These are phyloP conservation scores for Carposina sasakii DNA, from an alignment of 1,140 invertebrate genomes.

Conservation along the genomic window DNA sequence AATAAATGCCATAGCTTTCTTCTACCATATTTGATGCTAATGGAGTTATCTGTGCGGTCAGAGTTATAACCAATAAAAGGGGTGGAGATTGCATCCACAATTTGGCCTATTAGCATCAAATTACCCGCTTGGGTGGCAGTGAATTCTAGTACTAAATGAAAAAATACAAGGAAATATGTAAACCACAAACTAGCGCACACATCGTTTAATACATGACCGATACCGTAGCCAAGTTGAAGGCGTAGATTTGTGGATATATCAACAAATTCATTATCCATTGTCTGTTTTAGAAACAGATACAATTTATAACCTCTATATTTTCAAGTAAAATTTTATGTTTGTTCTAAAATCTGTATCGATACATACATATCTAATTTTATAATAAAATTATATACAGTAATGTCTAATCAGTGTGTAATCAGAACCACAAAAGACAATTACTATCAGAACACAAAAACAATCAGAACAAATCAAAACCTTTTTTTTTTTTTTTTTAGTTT, in stretches of 20 bases:
- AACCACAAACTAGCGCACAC: conserved; percentile 98
- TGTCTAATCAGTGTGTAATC: too few species aligned
- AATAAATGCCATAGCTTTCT: conserved; percentile 95
- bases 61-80: conserved; percentile 92
- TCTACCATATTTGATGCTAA: conserved; percentile 83
- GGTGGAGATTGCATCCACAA: conserved; percentile 92
- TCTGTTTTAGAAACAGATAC: too few species aligned
- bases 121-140: conserved; percentile 82
- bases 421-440: too few species aligned
- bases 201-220: conserved; percentile 95
- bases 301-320: too few species aligned
- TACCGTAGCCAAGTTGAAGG: conserved; percentile 73
- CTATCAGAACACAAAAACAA: too few species aligned
- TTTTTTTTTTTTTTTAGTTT: too few species aligned
- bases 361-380: too few species aligned
- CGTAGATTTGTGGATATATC: conserved; percentile 56
- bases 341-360: too few species aligned
- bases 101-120: conserved; percentile 88
- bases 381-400: too few species aligned
- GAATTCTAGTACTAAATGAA: conserved; percentile 89
- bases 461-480: too few species aligned
- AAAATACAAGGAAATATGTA: conserved; percentile 94
- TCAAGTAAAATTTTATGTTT: too few species aligned
- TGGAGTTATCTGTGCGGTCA: conserved; percentile 79
- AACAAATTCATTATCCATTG: conserved; percentile 67